Conservation (phyloP, 2,113 vertebrate species). For the Cynopterus brachyotis region DNA sequence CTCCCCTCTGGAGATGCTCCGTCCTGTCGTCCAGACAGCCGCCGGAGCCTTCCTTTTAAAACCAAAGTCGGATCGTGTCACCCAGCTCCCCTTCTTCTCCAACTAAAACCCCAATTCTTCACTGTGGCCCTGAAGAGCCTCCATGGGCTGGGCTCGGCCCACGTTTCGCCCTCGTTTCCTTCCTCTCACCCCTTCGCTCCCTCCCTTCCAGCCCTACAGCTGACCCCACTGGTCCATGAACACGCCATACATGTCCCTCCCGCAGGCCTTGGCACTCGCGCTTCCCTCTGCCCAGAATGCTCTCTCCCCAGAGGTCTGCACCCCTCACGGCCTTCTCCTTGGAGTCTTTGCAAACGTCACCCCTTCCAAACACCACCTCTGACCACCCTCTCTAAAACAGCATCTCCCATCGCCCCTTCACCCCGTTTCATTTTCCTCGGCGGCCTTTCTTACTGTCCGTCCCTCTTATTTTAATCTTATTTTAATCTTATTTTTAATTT, state of each 20-base stretch:
- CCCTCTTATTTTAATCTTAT: too few species aligned
- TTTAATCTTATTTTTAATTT: not conserved
- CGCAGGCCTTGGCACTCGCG: not conserved
- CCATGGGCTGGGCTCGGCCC: fast-evolving
- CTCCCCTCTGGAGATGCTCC: not conserved
- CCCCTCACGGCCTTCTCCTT: not conserved
- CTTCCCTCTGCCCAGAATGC: not conserved
- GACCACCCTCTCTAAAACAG: not conserved
- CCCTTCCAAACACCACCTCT: not conserved
- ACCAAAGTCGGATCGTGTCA: not conserved
- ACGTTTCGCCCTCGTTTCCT: not conserved
- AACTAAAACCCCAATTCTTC: not conserved
- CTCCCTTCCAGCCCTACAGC: not conserved
- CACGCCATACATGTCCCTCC: fast-evolving
- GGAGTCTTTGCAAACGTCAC: not conserved
- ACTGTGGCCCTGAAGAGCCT: fast-evolving
- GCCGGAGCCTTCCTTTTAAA: not conserved
- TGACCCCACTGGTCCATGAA: not conserved
- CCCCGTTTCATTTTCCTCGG: not conserved
- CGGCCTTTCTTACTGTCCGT: not conserved
- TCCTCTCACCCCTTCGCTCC: too few species aligned
- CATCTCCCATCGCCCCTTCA: not conserved
- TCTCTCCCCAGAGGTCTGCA: not conserved
- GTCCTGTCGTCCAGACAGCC: not conserved
- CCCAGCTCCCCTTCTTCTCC: not conserved